Evolutionary conservation across 2,888 invertebrate genomes (phyloP), one percentile per base, ranked within the genome.

Genomic region (Thalpophila matura): DNA sequence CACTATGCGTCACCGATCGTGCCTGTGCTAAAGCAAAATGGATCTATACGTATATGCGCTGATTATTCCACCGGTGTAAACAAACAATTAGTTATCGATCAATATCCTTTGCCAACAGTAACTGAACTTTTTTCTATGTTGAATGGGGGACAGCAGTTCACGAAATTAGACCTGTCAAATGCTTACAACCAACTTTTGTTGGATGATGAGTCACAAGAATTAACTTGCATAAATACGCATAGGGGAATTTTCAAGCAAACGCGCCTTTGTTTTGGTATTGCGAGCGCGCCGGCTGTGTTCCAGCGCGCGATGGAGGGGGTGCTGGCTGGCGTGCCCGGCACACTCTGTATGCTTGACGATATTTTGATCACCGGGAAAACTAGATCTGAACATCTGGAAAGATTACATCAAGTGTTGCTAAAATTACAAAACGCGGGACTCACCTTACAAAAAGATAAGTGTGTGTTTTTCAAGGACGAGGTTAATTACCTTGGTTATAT

Each of bases 191-290:
- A 56, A 29, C 26, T 45, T 26, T 6, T 35, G 1, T 20, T 53
- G 22, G 60, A 54, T 3, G 60, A 54, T 1, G 40, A 38, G 6
- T 47, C 60, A 14, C 64, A 74, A 37, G 45, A 24, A 2, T n/a
- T 70, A n/a, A 70, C 67, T 1, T 67, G 65, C n/a, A 65, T 74
- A 3, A 74, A 74, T 54, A 70, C 67, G 1, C 70, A 70, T 16
- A 47, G 58, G 5, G 70, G 74, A 0, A 33, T 74, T 5, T 74
- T 61, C 46, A 63, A 61, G 10, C 64, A 37, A 27, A 72, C 67
- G 0, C 51, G 67, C 1, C 55, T 74, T 27, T 62, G 67, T 10
- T 74, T 67, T 18, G 67, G 70, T 2, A 35, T 74, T 0, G 20
- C 70, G 2, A 43, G 42, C 16, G 69, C 65, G 6, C 57, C 62